Evolutionary conservation across 2,113 vertebrate species (phyloP), one percentile per base, ranked within the genome.

Genomic region (Parus major): DNA sequence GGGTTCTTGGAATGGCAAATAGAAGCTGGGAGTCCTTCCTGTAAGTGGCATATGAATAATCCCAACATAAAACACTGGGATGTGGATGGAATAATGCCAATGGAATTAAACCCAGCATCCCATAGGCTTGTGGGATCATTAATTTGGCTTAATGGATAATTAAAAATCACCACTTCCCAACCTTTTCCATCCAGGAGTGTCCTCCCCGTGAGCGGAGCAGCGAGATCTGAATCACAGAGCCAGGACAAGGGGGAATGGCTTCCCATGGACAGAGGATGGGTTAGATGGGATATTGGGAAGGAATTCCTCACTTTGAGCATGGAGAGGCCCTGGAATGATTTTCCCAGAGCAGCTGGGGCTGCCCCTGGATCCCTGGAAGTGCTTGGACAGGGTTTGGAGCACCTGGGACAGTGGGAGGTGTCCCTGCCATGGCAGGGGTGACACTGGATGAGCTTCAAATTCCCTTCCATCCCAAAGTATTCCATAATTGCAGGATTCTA

Each of bases 1-100:
- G 93, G 97, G 93, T 88, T 90, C 21, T 27, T 59, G 69, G 46
- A 76, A 91, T 78, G 60, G 90, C 57, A 90, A 79, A 93, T 14
- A 47, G 81, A 50, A 73, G 36, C 92, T 16, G 12, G 0, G 6
- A 47, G 35, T 46, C 15, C 76, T 94, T 82, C 65, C 16, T 36
- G 47, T 59, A 82, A 90, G 87, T 66, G 49, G 8, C 4, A 1
- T 7, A 29, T 42, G 88, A 88, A 78, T 68, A 80, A 57, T 39
- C 70, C 65, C 77, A 15, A 70, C 55, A 76, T 35, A 47, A 46
- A 85, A 41, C 29, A 16, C 42, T 31, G 70, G 39, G 61, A 82
- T 93, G 88, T 6, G 19, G 50, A 2, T 44, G 49, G 59, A 87
- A 84, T 70, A 70, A 91, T 82, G 65, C 29, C 49, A 42, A 28